These are phyloP conservation scores for Ochropacha duplaris DNA, from an alignment of 2,888 invertebrate genomes.

Conservation along the genomic window DNA sequence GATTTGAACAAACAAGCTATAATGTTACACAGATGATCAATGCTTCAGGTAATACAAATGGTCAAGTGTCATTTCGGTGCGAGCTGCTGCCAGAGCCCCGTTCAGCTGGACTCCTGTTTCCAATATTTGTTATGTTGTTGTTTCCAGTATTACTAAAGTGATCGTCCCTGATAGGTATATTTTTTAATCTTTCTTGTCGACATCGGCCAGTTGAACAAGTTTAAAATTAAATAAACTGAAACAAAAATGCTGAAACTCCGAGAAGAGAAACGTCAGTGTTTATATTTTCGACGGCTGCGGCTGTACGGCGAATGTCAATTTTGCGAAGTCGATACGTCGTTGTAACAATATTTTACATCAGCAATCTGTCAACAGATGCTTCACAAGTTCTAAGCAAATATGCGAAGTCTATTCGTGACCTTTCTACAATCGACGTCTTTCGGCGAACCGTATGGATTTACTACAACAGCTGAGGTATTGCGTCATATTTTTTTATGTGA, in stretches of 20 bases:
- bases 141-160: too few relatives aligned
- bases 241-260: not conserved
- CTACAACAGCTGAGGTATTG: not conserved
- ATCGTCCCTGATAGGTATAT: too few relatives aligned
- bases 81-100: too few relatives aligned
- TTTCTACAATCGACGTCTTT: not conserved
- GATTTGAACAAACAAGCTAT: too few relatives aligned
- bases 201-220: not conserved
- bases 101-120: too few relatives aligned
- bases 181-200: too few relatives aligned
- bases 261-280: slow-evolving; percentile 31
- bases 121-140: too few relatives aligned
- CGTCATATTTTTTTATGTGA: not conserved
- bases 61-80: too few relatives aligned
- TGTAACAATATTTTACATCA: slow-evolving; percentile 29
- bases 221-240: not conserved
- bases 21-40: too few relatives aligned
- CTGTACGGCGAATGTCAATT: slow-evolving; percentile 2
- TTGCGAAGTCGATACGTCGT: not conserved
- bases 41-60: too few relatives aligned
- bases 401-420: not conserved
- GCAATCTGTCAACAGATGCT: slow-evolving; percentile 39
- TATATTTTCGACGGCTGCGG: slow-evolving; percentile 35
- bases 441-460: not conserved
- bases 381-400: not conserved